phyloP scores from a whole-genome alignment of 2,113 vertebrate species.

The Sterna hirundo region DNA sequence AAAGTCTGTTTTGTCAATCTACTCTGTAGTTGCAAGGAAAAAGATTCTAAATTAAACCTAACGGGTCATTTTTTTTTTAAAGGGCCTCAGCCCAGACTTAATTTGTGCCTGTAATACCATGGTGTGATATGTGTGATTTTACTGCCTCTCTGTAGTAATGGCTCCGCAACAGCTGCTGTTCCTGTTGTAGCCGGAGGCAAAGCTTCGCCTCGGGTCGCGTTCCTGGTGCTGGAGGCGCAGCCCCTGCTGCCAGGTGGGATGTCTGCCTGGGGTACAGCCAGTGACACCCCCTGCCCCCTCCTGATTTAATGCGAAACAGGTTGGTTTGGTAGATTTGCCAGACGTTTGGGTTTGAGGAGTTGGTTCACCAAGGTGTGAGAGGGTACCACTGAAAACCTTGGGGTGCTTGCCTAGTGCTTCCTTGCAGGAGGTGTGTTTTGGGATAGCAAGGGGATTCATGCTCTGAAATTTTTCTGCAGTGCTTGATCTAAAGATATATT shows the following conservation, averaged over 20 bases:
- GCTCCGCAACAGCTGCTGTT: background rate
- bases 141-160: background rate
- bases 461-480: background rate
- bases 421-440: background rate
- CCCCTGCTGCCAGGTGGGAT: background rate
- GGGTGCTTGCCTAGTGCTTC: background rate
- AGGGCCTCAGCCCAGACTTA: background rate
- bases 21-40: background rate
- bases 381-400: background rate
- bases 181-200: background rate
- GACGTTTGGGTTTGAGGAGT: background rate
- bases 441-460: background rate
- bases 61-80: background rate
- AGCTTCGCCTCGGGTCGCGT: background rate
- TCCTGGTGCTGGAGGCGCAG: background rate
- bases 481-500: background rate
- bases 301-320: background rate
- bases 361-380: background rate
- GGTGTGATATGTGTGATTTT: background rate
- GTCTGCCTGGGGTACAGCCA: background rate
- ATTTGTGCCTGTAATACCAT: background rate
- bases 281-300: background rate
- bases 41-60: constrained; percentile 49
- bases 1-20: constrained; percentile 59
- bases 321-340: background rate